Percentiles rank a stretch among this genome's conserved stretches.
phyloP scores from a whole-genome alignment of 2,113 vertebrate species.

The Solea solea region DNA sequence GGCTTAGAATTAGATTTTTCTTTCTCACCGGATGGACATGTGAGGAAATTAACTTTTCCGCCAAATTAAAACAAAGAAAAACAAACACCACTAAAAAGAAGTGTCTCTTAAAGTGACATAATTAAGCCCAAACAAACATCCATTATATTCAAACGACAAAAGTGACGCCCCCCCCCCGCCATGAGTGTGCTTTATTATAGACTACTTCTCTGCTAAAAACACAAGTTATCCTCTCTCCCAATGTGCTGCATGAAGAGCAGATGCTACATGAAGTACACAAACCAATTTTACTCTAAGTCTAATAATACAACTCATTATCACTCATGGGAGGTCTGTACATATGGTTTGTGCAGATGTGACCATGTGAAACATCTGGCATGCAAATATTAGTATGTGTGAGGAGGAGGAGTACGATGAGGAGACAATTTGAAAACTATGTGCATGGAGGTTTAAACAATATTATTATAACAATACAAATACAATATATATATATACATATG shows the following conservation, averaged over 20 bases:
- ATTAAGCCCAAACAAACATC: conserved; percentile 6
- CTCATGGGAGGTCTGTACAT: conserved; percentile 22
- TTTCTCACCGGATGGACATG: conserved; percentile 6
- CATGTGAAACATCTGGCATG: conserved; percentile 41
- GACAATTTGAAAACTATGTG: not conserved
- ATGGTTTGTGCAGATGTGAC: conserved; percentile 37
- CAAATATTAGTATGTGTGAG: conserved; percentile 22
- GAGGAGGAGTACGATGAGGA: not conserved
- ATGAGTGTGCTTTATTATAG: not conserved
- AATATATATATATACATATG: no score
- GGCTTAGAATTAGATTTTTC: conserved; percentile 5
- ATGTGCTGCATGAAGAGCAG: not conserved
- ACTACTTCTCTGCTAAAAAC: no score
- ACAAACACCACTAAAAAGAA: conserved; percentile 7
- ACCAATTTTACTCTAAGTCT: conserved; percentile 22
- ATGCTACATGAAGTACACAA: conserved; percentile 9
- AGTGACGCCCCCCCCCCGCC: conserved; percentile 7
- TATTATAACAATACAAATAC: no score
- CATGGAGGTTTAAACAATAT: not conserved
- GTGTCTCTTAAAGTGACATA: conserved; percentile 7
- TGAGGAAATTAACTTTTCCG: conserved; percentile 4
- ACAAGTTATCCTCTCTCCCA: no score
- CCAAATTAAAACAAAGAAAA: conserved; percentile 10
- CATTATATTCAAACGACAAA: conserved; percentile 20
- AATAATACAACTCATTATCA: conserved; percentile 21